phyloP scores from a whole-genome alignment of 1,140 invertebrate genomes.

The Solenopsis invicta region DNA sequence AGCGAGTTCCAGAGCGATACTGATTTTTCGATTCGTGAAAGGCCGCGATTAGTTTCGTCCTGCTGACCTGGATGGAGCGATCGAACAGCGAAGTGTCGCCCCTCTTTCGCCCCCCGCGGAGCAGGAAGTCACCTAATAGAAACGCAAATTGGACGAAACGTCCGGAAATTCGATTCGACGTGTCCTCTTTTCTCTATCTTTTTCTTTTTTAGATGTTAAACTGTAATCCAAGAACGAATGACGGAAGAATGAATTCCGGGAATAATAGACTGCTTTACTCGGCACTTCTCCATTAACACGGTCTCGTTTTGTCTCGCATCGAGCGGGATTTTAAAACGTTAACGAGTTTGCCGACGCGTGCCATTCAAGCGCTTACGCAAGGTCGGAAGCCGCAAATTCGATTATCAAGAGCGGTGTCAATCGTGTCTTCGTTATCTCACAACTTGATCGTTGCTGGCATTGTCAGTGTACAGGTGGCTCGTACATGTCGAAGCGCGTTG shows the following conservation, averaged over 20 bases:
- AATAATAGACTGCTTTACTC: conserved; percentile 17
- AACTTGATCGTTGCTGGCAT: not conserved
- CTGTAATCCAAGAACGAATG: not conserved
- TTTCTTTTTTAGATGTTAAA: not conserved
- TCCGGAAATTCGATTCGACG: conserved; percentile 30
- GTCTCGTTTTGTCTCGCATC: not conserved
- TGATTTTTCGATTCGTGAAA: conserved; percentile 3
- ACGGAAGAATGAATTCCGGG: not conserved
- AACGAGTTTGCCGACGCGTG: conserved; percentile 19
- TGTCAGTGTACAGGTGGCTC: conserved; percentile 12
- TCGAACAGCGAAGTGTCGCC: not conserved
- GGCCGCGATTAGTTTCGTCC: conserved; percentile 22
- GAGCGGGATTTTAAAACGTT: conserved; percentile 5
- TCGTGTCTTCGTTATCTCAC: conserved; percentile 70
- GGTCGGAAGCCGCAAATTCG: conserved; percentile 84
- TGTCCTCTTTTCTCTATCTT: not conserved
- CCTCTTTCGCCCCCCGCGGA: not conserved
- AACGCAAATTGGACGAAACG: conserved; percentile 31
- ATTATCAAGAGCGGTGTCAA: conserved; percentile 84
- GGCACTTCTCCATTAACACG: not conserved
- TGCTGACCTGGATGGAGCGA: not conserved
- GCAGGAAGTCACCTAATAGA: conserved; percentile 40
- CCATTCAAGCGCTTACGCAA: conserved; percentile 78
- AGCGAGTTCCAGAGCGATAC: not conserved
- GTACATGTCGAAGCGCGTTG: not conserved